phyloP scores from a whole-genome alignment of 2,113 vertebrate species.

The Callionymus lyra region DNA sequence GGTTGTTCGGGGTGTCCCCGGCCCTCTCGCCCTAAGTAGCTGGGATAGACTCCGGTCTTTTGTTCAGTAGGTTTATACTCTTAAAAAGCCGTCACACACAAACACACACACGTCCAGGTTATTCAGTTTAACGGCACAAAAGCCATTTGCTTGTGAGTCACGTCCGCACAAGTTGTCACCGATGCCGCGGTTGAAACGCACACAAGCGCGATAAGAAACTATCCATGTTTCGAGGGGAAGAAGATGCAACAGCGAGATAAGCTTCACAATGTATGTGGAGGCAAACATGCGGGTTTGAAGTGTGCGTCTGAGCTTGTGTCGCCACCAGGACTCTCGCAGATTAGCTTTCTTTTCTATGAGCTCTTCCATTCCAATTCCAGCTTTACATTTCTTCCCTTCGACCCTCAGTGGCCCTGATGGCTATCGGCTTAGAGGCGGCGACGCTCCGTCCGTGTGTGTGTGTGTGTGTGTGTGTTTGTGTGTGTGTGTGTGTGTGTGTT shows the following conservation, averaged over 20 bases:
- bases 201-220: conserved; percentile 49
- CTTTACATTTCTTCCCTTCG: conserved; percentile 34
- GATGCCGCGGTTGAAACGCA: conserved; percentile 39
- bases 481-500: conserved; percentile 11
- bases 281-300: conserved; percentile 35
- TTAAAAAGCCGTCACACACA: too few relatives aligned
- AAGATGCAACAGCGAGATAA: conserved; percentile 55
- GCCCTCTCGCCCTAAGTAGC: too few relatives aligned
- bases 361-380: conserved; percentile 57
- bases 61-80: too few relatives aligned
- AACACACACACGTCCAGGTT: too few relatives aligned
- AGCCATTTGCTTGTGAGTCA: conserved; percentile 17
- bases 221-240: conserved; percentile 46
- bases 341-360: conserved; percentile 49
- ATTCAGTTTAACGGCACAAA: too few relatives aligned
- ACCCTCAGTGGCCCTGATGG: conserved; percentile 57
- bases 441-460: conserved; percentile 23
- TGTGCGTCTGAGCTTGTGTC: conserved; percentile 11
- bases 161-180: conserved; percentile 26
- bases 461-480: conserved; percentile 11
- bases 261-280: conserved; percentile 45
- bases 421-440: conserved; percentile 58
- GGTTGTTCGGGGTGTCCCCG: too few relatives aligned
- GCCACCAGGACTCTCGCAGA: conserved; percentile 56
- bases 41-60: too few relatives aligned